A percentile compares a stretch with the other conserved stretches of the same genome.
Conservation (phyloP, 1,140 invertebrate species). For the Magallana ariakensis region DNA sequence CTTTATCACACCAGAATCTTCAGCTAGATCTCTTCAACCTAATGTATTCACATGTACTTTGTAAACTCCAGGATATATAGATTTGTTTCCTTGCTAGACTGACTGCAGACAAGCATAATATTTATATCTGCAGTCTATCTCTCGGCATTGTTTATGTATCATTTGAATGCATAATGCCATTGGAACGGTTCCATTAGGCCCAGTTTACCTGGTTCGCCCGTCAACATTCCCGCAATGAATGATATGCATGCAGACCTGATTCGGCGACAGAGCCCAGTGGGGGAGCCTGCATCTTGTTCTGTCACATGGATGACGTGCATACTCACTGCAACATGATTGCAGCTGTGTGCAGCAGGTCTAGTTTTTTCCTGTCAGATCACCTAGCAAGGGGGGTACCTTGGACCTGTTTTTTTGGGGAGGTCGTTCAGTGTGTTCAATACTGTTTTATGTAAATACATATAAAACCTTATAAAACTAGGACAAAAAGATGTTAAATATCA, state of each 20-base stretch:
- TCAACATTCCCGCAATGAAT: neutral
- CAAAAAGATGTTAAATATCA: too few relatives aligned
- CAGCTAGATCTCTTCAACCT: neutral
- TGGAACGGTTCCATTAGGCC: neutral
- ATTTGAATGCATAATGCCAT: slow-evolving; percentile 5
- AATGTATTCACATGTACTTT: neutral
- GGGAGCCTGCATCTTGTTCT: neutral
- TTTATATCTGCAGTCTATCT: neutral
- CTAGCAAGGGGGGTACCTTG: too few relatives aligned
- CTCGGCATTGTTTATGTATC: slow-evolving; percentile 6
- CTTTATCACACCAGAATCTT: too few relatives aligned
- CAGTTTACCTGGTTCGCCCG: neutral
- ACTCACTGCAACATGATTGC: neutral
- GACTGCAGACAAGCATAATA: neutral
- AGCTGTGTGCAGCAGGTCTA: too few relatives aligned
- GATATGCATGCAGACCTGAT: neutral
- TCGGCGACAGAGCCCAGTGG: neutral
- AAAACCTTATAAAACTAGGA: too few relatives aligned
- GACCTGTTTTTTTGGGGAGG: too few relatives aligned
- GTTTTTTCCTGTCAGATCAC: too few relatives aligned
- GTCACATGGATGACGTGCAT: neutral
- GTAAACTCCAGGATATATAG: neutral
- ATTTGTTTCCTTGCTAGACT: neutral
- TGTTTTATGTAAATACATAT: too few relatives aligned
- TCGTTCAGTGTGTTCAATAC: too few relatives aligned